Percentiles rank a stretch among this genome's conserved stretches.
These are phyloP conservation scores for Drosophila nigricruria DNA, from an alignment of 2,888 invertebrate genomes.

Conservation along the genomic window DNA sequence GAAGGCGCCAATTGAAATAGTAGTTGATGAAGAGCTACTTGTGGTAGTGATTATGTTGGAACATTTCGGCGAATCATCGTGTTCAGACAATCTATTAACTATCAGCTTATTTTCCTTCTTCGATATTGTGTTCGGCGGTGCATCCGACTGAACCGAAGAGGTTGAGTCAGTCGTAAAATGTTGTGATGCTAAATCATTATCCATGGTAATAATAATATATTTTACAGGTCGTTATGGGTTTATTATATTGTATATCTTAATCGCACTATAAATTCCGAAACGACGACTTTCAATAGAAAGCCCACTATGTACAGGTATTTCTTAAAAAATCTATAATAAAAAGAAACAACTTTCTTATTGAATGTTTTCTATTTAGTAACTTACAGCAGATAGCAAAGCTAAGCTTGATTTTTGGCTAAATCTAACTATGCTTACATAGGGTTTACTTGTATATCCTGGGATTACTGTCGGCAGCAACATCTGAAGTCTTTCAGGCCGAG, in stretches of 20 bases:
- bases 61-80: conserved; percentile 48
- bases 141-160: conserved; percentile 38
- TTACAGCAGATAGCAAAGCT: neutral
- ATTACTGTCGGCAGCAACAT: neutral
- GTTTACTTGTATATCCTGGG: neutral
- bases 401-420: neutral
- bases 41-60: conserved; percentile 59
- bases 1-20: conserved; percentile 61
- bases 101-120: conserved; percentile 13
- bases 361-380: neutral
- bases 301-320: neutral
- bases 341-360: neutral
- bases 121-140: conserved; percentile 6
- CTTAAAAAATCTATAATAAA: neutral
- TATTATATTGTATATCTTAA: conserved; percentile 7
- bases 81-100: neutral
- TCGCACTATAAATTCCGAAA: neutral
- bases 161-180: conserved; percentile 54
- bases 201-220: conserved; percentile 46
- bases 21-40: conserved; percentile 60
- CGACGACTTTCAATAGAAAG: neutral
- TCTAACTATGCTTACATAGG: neutral
- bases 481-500: too few species aligned
- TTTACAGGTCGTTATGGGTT: neutral
- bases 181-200: conserved; percentile 52